Conservation (phyloP, 1,140 invertebrate genomes). For the Acyrthosiphon pisum region DNA sequence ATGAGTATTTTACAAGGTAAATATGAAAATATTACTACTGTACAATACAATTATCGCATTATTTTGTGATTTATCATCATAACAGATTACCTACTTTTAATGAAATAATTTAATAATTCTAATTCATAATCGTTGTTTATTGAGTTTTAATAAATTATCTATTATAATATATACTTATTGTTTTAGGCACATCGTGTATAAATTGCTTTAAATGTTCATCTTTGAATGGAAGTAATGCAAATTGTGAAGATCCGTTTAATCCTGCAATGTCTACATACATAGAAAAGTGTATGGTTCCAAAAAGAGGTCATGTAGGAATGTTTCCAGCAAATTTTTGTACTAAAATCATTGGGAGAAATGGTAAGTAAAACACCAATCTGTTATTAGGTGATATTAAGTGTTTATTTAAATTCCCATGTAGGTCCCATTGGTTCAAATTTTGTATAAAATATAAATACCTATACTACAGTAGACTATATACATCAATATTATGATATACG, state of each 20-base stretch:
- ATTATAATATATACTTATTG: background rate
- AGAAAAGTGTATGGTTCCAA: slow-evolving; percentile 68
- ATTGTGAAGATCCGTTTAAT: slow-evolving; percentile 71
- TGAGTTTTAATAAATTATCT: background rate
- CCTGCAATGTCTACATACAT: slow-evolving; percentile 65
- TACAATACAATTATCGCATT: background rate
- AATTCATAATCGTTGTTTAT: too few species aligned
- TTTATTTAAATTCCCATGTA: background rate
- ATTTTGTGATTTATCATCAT: background rate
- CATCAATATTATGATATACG: too few species aligned
- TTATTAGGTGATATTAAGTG: background rate
- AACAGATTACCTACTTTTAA: background rate
- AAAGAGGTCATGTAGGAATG: slow-evolving; percentile 67
- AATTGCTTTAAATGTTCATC: slow-evolving; percentile 71
- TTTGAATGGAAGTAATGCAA: slow-evolving; percentile 66
- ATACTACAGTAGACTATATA: background rate
- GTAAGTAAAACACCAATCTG: slow-evolving; percentile 62
- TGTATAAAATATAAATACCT: background rate
- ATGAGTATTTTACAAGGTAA: slow-evolving; percentile 53
- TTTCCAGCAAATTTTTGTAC: slow-evolving; percentile 72
- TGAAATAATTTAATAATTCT: background rate
- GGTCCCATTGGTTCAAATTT: background rate
- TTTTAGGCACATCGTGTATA: slow-evolving; percentile 63
- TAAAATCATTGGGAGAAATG: slow-evolving; percentile 67
- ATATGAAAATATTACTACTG: background rate